Evolutionary conservation across 2,113 vertebrate genomes (phyloP).

Genomic region (Gallinago jamesoni): DNA sequence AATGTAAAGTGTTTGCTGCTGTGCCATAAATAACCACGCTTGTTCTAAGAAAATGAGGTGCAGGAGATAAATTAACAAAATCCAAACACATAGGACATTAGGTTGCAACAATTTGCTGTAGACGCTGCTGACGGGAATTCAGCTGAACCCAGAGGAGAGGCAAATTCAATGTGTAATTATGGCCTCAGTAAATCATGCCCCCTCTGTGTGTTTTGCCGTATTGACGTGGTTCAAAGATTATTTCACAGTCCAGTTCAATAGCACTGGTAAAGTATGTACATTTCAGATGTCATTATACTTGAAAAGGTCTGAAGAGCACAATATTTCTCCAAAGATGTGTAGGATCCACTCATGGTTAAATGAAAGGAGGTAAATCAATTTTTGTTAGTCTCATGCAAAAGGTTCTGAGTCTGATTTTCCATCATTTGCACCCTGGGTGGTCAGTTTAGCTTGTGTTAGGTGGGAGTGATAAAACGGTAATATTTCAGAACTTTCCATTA

Average conservation of each 20-base stretch:
- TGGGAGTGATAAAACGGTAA: background rate
- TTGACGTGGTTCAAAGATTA: slow-evolving; percentile 34
- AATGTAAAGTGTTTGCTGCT: slow-evolving; percentile 79
- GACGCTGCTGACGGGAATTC: slow-evolving; percentile 55
- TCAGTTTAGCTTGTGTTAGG: background rate
- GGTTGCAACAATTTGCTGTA: slow-evolving; percentile 73
- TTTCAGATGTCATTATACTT: slow-evolving; percentile 42
- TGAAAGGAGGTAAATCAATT: slow-evolving; percentile 20
- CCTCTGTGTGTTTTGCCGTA: slow-evolving; percentile 42
- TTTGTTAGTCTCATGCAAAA: background rate
- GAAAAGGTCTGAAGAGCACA: slow-evolving; percentile 44
- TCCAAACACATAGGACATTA: slow-evolving; percentile 76
- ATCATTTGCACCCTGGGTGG: background rate
- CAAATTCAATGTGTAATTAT: slow-evolving; percentile 71
- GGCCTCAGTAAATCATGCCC: slow-evolving; percentile 67
- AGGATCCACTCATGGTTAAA: slow-evolving; percentile 12
- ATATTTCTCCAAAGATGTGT: slow-evolving; percentile 28
- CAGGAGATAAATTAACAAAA: slow-evolving; percentile 81
- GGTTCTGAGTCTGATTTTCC: background rate
- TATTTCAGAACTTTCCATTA: background rate
- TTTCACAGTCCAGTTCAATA: slow-evolving; percentile 24
- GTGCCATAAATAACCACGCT: slow-evolving; percentile 77
- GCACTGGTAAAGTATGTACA: background rate
- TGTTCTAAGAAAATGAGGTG: slow-evolving; percentile 78
- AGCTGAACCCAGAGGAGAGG: slow-evolving; percentile 50